Conservation (phyloP, 2,888 invertebrate species). For the Rhabditoides inermis region DNA sequence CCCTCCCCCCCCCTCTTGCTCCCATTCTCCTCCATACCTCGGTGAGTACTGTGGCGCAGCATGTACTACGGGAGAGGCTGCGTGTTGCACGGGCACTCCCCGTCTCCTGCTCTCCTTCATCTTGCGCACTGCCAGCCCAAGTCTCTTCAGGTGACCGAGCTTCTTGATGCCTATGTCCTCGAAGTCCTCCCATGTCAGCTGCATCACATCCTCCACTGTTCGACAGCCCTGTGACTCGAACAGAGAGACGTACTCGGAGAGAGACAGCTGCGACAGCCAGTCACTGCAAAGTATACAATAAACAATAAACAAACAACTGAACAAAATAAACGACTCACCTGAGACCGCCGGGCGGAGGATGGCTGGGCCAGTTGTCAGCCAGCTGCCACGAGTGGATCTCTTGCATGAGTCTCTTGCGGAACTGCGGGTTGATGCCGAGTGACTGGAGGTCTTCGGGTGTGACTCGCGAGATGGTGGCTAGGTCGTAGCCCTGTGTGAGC, state of each 20-base stretch:
- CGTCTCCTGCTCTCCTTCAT: constrained; percentile 60
- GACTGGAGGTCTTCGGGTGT: constrained; percentile 78
- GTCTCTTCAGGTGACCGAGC: constrained; percentile 91
- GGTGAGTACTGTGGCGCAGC: neutral
- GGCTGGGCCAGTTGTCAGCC: constrained; percentile 34
- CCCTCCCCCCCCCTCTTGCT: too few species aligned
- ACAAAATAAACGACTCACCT: constrained; percentile 9
- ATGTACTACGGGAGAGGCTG: neutral
- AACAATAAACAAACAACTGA: neutral
- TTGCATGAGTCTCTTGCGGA: constrained; percentile 86
- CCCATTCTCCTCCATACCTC: constrained; percentile 5
- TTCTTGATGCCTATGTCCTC: constrained; percentile 74
- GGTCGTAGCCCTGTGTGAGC: constrained; percentile 83
- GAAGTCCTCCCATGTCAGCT: constrained; percentile 94
- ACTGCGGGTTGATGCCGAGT: constrained; percentile 83
- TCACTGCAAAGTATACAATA: constrained; percentile 58
- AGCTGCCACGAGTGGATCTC: constrained; percentile 67
- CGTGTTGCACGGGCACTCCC: neutral
- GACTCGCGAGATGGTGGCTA: constrained; percentile 95
- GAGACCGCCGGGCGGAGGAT: constrained; percentile 17
- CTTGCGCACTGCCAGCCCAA: constrained; percentile 88
- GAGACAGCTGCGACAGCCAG: constrained; percentile 80
- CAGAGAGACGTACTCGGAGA: constrained; percentile 84
- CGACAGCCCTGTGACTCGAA: constrained; percentile 85
- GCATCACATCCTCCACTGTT: constrained; percentile 79